Percentiles rank a stretch among this genome's conserved stretches.
phyloP scores from a whole-genome alignment of 2,797 vertebrate genomes.

The Enteromius trimaculatus region DNA sequence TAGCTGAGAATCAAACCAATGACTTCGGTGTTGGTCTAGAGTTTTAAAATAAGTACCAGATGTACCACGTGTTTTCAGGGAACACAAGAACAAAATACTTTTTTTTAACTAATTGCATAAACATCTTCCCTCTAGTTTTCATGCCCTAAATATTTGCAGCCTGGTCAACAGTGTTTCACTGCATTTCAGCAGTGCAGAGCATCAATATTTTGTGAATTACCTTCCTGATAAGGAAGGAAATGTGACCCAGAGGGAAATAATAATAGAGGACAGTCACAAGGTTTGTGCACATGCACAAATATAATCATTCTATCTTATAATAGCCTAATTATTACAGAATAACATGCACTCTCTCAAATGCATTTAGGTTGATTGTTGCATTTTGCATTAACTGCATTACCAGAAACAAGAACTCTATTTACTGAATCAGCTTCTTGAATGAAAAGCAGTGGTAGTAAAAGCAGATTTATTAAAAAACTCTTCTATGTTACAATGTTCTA shows the following conservation, averaged over 20 bases:
- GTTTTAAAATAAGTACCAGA: neutral
- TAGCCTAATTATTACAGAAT: neutral
- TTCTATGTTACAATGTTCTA: neutral
- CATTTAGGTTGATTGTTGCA: neutral
- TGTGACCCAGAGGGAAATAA: neutral
- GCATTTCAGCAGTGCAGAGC: neutral
- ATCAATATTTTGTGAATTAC: constrained; percentile 18
- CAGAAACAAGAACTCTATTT: neutral
- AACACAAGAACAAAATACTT: neutral
- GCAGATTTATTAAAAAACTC: neutral
- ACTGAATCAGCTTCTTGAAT: neutral
- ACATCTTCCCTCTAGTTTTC: neutral
- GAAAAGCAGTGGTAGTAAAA: neutral
- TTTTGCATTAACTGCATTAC: neutral
- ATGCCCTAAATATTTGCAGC: constrained; percentile 7
- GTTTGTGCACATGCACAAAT: neutral
- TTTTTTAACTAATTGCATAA: neutral
- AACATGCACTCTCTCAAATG: neutral
- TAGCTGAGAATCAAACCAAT: too few relatives aligned
- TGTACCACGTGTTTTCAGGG: neutral
- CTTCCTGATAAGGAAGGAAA: constrained; percentile 30
- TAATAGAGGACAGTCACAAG: constrained; percentile 7
- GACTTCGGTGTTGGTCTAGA: too few relatives aligned
- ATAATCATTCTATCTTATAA: neutral
- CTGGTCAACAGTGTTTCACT: neutral